phyloP scores from a whole-genome alignment of 2,113 vertebrate species.

The Grantiella picta region DNA sequence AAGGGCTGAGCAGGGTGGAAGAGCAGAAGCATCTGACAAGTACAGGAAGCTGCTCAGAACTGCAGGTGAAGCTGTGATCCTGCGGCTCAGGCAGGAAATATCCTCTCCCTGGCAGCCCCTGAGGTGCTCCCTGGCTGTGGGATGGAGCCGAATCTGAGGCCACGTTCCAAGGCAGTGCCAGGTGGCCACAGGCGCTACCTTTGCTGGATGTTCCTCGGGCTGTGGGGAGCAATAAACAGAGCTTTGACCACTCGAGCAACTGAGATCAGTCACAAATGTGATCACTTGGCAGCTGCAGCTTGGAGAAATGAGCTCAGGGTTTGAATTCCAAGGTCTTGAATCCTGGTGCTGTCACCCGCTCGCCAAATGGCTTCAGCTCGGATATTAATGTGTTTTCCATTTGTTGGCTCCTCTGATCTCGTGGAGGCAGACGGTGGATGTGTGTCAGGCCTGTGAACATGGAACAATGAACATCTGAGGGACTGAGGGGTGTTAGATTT shows the following conservation, averaged over 20 bases:
- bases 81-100: neutral
- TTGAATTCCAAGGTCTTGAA: neutral
- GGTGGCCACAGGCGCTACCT: rapidly evolving
- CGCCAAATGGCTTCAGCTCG: neutral
- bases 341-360: neutral
- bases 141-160: neutral
- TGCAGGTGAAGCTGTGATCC: neutral
- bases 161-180: rapidly evolving
- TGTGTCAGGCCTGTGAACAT: neutral
- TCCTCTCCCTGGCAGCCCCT: neutral
- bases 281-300: neutral
- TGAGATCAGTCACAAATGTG: neutral
- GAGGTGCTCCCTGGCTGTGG: neutral
- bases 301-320: neutral
- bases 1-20: neutral
- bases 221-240: neutral
- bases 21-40: neutral
- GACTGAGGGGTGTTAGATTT: neutral
- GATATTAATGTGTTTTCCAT: neutral
- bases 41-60: neutral
- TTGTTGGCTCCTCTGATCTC: neutral
- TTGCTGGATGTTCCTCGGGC: neutral
- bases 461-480: neutral
- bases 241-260: neutral
- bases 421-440: neutral